phyloP scores from a whole-genome alignment of 1,140 invertebrate genomes.

The Saccostrea echinata region DNA sequence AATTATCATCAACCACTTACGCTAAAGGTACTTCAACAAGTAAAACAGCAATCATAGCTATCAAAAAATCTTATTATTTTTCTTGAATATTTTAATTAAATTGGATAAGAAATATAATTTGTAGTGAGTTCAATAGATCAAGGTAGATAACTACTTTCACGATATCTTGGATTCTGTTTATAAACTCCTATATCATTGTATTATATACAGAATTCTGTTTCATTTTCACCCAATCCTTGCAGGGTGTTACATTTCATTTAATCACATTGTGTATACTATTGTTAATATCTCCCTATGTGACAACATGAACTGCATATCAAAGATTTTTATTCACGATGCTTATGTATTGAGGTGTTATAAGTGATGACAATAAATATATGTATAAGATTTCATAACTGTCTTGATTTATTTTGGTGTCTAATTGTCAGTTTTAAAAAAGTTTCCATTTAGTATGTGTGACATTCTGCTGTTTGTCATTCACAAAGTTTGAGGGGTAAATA shows the following conservation, averaged over 20 bases:
- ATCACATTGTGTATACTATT: background rate
- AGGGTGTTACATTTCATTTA: background rate
- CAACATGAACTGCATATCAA: background rate
- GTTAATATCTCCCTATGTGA: background rate
- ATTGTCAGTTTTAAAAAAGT: too few species aligned
- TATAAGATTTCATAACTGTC: background rate
- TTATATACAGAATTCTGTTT: background rate
- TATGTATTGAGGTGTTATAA: constrained; percentile 6
- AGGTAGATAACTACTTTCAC: background rate
- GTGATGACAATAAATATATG: background rate
- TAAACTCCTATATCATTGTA: background rate
- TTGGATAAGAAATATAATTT: too few species aligned
- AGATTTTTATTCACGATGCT: background rate
- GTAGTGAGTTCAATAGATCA: too few species aligned
- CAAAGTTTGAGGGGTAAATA: too few species aligned
- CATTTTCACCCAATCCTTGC: background rate
- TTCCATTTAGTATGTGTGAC: too few species aligned
- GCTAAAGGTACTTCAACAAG: too few species aligned
- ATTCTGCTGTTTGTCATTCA: too few species aligned
- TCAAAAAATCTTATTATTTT: too few species aligned
- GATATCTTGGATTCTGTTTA: background rate
- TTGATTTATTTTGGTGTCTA: too few species aligned
- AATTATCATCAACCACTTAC: too few species aligned
- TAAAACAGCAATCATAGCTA: too few species aligned
- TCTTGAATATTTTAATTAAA: too few species aligned